Conservation (phyloP, 2,113 vertebrate genomes). For the Ptyas mucosa region DNA sequence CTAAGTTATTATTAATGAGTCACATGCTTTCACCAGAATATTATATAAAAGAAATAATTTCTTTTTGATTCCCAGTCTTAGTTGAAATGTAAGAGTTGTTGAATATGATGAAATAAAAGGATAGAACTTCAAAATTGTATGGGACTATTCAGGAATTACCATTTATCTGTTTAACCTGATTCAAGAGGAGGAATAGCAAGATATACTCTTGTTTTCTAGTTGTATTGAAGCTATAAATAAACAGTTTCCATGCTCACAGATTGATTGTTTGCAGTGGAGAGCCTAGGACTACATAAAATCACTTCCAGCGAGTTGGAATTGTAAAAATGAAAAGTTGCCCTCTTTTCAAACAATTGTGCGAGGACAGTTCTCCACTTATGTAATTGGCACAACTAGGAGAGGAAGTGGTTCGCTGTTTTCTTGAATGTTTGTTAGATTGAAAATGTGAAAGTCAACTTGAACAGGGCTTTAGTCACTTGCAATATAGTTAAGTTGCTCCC, state of each 20-base stretch:
- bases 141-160: neutral
- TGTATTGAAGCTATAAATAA: neutral
- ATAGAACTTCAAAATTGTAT: neutral
- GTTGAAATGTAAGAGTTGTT: neutral
- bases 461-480: neutral
- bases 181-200: neutral
- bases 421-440: neutral
- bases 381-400: neutral
- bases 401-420: neutral
- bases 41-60: neutral
- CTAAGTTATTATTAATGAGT: neutral
- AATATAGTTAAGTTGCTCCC: neutral
- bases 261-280: neutral
- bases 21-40: neutral
- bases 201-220: neutral
- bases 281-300: neutral
- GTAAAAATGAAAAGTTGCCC: neutral
- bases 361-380: neutral
- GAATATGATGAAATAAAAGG: neutral
- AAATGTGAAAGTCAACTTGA: neutral
- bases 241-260: neutral
- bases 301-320: neutral
- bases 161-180: neutral
- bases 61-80: neutral
- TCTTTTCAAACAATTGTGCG: neutral